Evolutionary conservation across 2,888 invertebrate genomes (phyloP).

Genomic region (Ennomos fuscantarius): DNA sequence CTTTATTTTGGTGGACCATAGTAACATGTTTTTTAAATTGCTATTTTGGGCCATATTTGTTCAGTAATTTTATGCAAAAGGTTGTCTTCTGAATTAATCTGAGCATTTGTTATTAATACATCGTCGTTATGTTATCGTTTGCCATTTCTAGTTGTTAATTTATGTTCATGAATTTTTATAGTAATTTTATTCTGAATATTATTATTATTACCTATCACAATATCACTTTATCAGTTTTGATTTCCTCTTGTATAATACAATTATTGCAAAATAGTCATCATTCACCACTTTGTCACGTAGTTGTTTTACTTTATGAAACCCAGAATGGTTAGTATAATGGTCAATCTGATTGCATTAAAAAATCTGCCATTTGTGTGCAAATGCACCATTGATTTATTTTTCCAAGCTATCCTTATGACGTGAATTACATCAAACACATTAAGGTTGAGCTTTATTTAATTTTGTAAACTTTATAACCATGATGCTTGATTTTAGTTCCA

Average conservation of each 20-base stretch:
- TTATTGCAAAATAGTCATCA: not conserved
- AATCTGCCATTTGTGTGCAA: too few species aligned
- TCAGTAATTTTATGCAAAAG: constrained; percentile 21
- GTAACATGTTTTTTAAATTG: not conserved
- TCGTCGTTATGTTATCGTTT: constrained; percentile 14
- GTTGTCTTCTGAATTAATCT: constrained; percentile 21
- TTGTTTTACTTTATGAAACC: too few species aligned
- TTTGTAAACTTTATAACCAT: too few species aligned
- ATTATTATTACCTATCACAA: constrained; percentile 1
- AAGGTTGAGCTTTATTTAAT: too few species aligned
- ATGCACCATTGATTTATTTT: not conserved
- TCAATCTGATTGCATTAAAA: too few species aligned
- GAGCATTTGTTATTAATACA: constrained; percentile 18
- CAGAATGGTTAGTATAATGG: too few species aligned
- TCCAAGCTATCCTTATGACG: too few species aligned
- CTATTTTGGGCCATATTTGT: not conserved
- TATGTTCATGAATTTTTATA: constrained; percentile 27
- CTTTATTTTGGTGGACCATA: too few species aligned
- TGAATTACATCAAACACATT: too few species aligned
- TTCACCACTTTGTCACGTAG: too few species aligned
- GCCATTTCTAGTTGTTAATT: constrained; percentile 28
- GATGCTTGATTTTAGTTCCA: too few species aligned
- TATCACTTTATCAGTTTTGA: constrained; percentile 7
- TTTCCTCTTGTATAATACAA: not conserved
- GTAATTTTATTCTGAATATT: constrained; percentile 28